Conservation (phyloP, 2,797 vertebrate genomes). For the Peromyscus attwateri region DNA sequence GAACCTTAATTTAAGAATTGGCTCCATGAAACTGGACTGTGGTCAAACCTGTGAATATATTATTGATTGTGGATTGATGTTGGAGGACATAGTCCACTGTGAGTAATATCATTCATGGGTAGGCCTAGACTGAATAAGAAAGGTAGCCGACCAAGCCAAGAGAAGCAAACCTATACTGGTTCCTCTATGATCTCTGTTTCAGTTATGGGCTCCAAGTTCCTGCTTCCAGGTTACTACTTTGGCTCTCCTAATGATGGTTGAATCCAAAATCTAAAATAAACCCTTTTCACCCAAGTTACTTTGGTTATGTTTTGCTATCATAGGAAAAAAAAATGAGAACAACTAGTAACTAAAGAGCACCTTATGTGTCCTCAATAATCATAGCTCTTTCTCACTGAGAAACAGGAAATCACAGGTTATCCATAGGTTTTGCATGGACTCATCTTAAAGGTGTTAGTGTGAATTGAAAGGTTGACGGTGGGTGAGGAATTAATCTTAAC, state of each 20-base stretch:
- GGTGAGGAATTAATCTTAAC: neutral
- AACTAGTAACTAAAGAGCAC: neutral
- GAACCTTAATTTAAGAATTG: neutral
- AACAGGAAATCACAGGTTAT: neutral
- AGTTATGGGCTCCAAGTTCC: no score
- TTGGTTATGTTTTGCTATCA: no score
- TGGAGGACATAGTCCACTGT: neutral
- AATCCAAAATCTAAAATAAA: neutral
- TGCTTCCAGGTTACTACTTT: no score
- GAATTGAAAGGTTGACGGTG: neutral
- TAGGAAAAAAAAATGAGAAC: neutral
- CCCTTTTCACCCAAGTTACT: no score
- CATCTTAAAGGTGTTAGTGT: neutral
- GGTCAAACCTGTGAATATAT: neutral
- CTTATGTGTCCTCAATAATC: neutral
- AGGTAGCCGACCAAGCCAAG: neutral
- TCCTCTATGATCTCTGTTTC: neutral
- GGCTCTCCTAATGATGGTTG: neutral
- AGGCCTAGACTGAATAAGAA: no score
- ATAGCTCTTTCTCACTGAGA: neutral
- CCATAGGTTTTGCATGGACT: neutral
- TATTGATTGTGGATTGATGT: neutral
- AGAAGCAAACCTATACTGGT: neutral
- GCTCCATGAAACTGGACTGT: neutral
- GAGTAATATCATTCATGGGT: no score